Base-by-base conservation (phyloP, 2,888 invertebrate species). In the Lasioglossum marginatum region DNA sequence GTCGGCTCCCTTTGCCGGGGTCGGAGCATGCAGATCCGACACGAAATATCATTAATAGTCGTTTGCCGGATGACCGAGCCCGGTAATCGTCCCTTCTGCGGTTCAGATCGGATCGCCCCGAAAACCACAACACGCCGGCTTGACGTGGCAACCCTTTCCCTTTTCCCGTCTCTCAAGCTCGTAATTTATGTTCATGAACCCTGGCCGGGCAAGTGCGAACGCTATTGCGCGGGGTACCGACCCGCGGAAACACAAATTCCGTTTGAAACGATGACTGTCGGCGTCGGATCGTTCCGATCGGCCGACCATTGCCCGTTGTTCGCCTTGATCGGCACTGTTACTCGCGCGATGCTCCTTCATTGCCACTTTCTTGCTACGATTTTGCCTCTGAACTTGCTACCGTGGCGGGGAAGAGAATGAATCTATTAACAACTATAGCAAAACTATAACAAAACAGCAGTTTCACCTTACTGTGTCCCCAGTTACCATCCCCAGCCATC, bases 31-130 rank as follows among this genome's bases (percentile, higher is more conserved):
- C 94, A 94, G 93, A 94, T 94, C 94, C 93, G 89, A 93, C 93
- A 93, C 91, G 93, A 93, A 94, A 93, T 93, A 93, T 94, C 92
- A 94, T 94, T 94, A 94, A 94, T 94, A 94, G 94, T 94, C 94
- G 94, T 95, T 95, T 95, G 92, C 94, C 94, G 94, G 94, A 94
- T 95, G 93, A 92, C 92, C 94, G 94, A 92, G 90, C 92, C 86
- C 88, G 90, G 93, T 95, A 95, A 95, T 94, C 92, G 93, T 89
- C 90, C 90, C 89, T 87, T 92, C 91, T 92, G 91, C 92, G 93
- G 94, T 93, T 91, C 94, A 83, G 92, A 92, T 89, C 91, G 91
- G 85, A 91, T 92, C 90, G 89, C 82, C 90, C 87, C 90, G 89
- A 93, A 91, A 93, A 94, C 94, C 94, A 90, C 94, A 94, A 92